phyloP scores from a whole-genome alignment of 2,888 invertebrate genomes.

The Harpagoxenus sublaevis region DNA sequence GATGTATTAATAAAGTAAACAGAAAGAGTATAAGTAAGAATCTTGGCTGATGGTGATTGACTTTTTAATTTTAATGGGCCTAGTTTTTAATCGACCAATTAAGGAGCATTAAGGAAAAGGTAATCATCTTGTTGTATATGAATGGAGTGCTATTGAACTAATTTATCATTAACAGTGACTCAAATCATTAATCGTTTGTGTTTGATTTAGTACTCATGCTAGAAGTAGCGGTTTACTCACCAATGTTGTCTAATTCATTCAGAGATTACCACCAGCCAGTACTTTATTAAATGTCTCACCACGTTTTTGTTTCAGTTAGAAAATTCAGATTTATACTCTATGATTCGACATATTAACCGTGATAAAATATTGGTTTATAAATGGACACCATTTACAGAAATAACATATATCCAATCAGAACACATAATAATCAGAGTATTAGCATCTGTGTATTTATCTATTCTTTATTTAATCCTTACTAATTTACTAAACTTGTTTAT shows the following conservation, averaged over 20 bases:
- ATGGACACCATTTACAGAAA: background rate
- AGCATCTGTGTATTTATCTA: background rate
- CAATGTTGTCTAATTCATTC: constrained; percentile 66
- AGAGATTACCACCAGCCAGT: constrained; percentile 75
- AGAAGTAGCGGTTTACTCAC: constrained; percentile 67
- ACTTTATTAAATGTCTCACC: constrained; percentile 75
- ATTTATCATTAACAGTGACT: constrained; percentile 79
- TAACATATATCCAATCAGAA: constrained; percentile 10
- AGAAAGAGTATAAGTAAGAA: constrained; percentile 65
- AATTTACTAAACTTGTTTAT: constrained; percentile 20
- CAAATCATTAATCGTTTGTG: constrained; percentile 77
- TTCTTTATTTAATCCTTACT: background rate
- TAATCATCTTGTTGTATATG: constrained; percentile 79
- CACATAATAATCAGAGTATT: background rate
- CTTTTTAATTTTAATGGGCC: constrained; percentile 40
- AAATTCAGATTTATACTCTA: background rate
- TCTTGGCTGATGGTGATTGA: constrained; percentile 81
- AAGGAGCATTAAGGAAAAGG: constrained; percentile 73
- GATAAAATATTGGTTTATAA: background rate
- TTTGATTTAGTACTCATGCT: constrained; percentile 76
- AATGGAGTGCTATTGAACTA: constrained; percentile 80
- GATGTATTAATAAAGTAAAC: constrained; percentile 82
- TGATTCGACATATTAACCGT: background rate
- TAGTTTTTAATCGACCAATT: constrained; percentile 27
- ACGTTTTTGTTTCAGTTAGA: constrained; percentile 45